A percentile compares a stretch with the other conserved stretches of the same genome.
These are phyloP conservation scores for Pantherophis vulpinus DNA, from an alignment of 2,797 vertebrate genomes.

Conservation along the genomic window DNA sequence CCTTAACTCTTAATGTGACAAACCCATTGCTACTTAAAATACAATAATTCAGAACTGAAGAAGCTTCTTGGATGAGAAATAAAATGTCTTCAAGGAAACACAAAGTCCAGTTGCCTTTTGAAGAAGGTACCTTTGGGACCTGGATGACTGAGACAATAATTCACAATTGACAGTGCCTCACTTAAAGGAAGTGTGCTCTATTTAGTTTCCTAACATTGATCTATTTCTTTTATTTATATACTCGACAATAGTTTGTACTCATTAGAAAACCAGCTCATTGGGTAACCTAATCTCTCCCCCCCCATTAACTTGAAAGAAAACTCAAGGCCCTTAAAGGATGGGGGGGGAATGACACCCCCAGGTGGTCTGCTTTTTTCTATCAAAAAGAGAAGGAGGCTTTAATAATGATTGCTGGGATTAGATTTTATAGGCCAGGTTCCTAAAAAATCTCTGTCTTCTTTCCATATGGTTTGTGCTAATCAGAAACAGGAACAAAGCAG, in stretches of 20 bases:
- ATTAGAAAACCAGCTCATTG: slow-evolving; percentile 58
- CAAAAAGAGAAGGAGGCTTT: slow-evolving; percentile 27
- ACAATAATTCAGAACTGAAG: slow-evolving; percentile 51
- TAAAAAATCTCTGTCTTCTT: slow-evolving; percentile 53
- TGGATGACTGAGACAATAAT: slow-evolving; percentile 29
- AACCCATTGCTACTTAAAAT: slow-evolving; percentile 29
- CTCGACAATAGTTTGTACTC: slow-evolving; percentile 61
- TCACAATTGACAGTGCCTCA: slow-evolving; percentile 45
- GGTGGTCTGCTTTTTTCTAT: slow-evolving; percentile 48
- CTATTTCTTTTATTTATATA: slow-evolving; percentile 57
- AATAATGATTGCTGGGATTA: slow-evolving; percentile 62
- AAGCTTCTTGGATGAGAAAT: not conserved
- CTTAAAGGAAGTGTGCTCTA: slow-evolving; percentile 53
- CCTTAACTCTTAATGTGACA: slow-evolving; percentile 34
- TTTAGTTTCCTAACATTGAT: slow-evolving; percentile 63
- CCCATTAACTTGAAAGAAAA: slow-evolving; percentile 59
- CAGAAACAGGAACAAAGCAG: slow-evolving; percentile 55
- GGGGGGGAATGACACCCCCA: slow-evolving; percentile 21
- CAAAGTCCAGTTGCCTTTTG: not conserved
- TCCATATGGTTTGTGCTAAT: slow-evolving; percentile 63
- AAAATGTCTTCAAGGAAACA: not conserved
- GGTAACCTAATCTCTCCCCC: slow-evolving; percentile 61
- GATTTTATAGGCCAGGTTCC: slow-evolving; percentile 54
- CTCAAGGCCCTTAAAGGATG: slow-evolving; percentile 32
- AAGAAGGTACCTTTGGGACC: not conserved